These are phyloP conservation scores for Crambe crambe DNA, from an alignment of 37 sponge, comb jelly and placozoan genomes.

Conservation along the genomic window DNA sequence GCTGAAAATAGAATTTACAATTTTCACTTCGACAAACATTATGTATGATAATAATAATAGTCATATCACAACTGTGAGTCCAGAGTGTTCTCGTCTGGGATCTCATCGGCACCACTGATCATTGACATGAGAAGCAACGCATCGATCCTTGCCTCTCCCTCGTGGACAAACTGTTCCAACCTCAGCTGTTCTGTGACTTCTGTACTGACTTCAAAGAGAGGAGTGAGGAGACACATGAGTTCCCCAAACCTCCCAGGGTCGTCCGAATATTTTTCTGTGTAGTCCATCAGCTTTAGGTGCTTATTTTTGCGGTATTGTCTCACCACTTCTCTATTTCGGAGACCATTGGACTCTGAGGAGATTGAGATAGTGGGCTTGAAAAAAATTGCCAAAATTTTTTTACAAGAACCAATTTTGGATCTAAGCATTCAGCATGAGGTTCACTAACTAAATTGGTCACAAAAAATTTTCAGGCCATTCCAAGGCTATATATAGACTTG, in stretches of 20 bases:
- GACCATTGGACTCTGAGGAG: constrained; percentile 67
- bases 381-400: background rate
- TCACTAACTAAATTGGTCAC: no score
- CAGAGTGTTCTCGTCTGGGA: constrained; percentile 1
- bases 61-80: constrained; percentile 11
- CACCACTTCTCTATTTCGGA: constrained; percentile 65
- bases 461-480: no score
- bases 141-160: constrained; percentile 91
- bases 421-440: no score
- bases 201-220: constrained; percentile 85
- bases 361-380: background rate
- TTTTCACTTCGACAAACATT: no score
- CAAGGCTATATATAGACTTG: no score
- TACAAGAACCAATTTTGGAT: no score
- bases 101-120: constrained; percentile 70
- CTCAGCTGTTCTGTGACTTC: constrained; percentile 93
- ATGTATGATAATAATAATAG: no score
- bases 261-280: constrained; percentile 56
- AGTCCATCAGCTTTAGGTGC: constrained; percentile 81
- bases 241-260: constrained; percentile 87
- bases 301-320: constrained; percentile 67
- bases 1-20: no score
- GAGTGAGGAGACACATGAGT: constrained; percentile 83
- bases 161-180: constrained; percentile 92
- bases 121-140: constrained; percentile 92